Evolutionary conservation across 2,113 vertebrate genomes (phyloP).

Genomic region (Vulpes ferrilata): DNA sequence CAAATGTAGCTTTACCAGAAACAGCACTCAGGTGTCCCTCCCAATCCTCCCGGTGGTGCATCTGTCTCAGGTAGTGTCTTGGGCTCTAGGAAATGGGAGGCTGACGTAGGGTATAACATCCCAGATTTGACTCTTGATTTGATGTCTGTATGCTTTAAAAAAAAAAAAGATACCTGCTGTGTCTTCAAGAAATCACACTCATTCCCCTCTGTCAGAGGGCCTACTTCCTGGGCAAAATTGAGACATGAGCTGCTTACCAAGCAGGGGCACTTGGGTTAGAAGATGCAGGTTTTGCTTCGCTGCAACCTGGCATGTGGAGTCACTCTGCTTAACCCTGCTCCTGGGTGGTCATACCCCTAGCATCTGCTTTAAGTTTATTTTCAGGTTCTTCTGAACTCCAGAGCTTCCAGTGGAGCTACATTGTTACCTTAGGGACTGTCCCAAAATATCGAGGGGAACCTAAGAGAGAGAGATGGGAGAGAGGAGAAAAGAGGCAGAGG

Average conservation of each 20-base stretch:
- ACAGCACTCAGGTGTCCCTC: neutral
- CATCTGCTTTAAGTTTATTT: slow-evolving; percentile 8
- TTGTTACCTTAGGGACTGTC: neutral
- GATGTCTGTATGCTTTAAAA: neutral
- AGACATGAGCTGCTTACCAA: neutral
- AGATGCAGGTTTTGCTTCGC: neutral
- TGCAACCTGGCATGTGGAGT: neutral
- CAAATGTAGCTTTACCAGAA: neutral
- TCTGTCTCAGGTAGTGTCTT: slow-evolving; percentile 33
- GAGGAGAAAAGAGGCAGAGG: neutral
- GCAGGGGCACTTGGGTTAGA: neutral
- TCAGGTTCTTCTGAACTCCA: neutral
- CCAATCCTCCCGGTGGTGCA: neutral
- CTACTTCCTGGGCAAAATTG: neutral
- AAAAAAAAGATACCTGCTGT: neutral
- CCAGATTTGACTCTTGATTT: slow-evolving; percentile 49
- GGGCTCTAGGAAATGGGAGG: neutral
- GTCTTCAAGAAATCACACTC: neutral
- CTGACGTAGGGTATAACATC: slow-evolving; percentile 6
- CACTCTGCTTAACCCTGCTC: neutral
- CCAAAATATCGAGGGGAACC: neutral
- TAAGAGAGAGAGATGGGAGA: neutral
- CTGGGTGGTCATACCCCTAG: neutral
- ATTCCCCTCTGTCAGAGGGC: neutral
- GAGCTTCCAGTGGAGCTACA: neutral